phyloP scores from a whole-genome alignment of 2,888 invertebrate species.

The Caenorhabditis afra region DNA sequence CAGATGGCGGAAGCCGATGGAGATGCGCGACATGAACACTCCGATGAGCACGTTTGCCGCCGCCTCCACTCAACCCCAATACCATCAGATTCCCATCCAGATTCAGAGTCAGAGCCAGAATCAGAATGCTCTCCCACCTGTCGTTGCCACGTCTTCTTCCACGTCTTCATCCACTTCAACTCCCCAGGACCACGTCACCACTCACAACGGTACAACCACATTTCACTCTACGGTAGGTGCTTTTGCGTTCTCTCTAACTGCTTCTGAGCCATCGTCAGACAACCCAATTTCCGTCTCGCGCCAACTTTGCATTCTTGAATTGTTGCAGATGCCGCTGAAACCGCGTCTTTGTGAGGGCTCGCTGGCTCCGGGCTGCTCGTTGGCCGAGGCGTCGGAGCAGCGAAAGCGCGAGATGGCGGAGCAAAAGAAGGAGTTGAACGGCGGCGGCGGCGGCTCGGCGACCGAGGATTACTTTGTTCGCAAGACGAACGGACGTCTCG shows the following conservation, averaged over 20 bases:
- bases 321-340: conserved; percentile 27
- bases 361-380: conserved; percentile 45
- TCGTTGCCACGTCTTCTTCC: no score
- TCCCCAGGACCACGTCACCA: conserved; percentile 47
- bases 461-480: conserved; percentile 64
- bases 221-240: conserved; percentile 53
- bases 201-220: conserved; percentile 58
- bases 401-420: conserved; percentile 47
- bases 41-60: not conserved
- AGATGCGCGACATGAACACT: conserved; percentile 46
- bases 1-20: conserved; percentile 68
- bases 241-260: not conserved
- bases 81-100: conserved; percentile 51
- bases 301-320: no score
- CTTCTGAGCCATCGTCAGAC: not conserved
- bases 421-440: conserved; percentile 44
- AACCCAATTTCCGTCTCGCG: no score
- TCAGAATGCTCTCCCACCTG: not conserved
- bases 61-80: conserved; percentile 17
- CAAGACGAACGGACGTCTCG: conserved; percentile 65
- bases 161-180: not conserved
- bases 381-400: conserved; percentile 44
- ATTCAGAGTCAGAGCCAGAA: conserved; percentile 29
- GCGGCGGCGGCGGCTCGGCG: conserved; percentile 28
- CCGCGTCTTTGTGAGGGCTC: conserved; percentile 47